Evolutionary conservation across 1,140 invertebrate genomes (phyloP).

Genomic region (Drosophila erecta): DNA sequence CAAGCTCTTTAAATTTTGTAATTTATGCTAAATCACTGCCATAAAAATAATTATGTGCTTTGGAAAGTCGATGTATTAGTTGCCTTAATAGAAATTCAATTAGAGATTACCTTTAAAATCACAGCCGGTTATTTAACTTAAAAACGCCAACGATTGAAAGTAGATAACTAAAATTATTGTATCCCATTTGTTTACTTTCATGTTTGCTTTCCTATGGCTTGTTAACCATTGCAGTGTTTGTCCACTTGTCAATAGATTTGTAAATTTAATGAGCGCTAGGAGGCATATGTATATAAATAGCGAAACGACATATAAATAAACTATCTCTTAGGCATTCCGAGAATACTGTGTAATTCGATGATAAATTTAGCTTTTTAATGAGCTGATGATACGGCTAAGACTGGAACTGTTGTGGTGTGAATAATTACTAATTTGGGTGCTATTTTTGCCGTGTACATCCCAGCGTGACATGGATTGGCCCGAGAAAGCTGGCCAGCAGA

Average conservation of each 20-base stretch:
- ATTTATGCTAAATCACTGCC: slow-evolving; percentile 6
- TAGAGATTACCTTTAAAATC: neutral
- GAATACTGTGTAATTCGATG: neutral
- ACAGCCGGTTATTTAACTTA: neutral
- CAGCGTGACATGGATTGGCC: slow-evolving; percentile 72
- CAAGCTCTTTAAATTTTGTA: too few relatives aligned
- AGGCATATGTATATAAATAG: too few relatives aligned
- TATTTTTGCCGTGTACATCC: slow-evolving; percentile 32
- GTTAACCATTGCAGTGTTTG: neutral
- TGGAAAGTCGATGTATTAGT: neutral
- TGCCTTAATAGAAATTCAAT: neutral
- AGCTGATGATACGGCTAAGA: slow-evolving; percentile 10
- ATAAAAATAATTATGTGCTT: neutral
- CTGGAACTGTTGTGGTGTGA: slow-evolving; percentile 12
- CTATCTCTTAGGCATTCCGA: neutral
- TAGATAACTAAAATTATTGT: neutral
- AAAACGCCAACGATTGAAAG: neutral
- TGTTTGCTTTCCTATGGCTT: neutral
- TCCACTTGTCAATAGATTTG: neutral
- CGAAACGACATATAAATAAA: neutral
- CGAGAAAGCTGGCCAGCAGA: slow-evolving; percentile 37
- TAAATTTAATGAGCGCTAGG: neutral
- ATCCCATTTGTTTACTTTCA: neutral
- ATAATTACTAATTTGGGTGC: slow-evolving; percentile 22
- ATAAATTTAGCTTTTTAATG: slow-evolving; percentile 6